Conservation (phyloP, 2,888 invertebrate species). For the Coremacera marginata region DNA sequence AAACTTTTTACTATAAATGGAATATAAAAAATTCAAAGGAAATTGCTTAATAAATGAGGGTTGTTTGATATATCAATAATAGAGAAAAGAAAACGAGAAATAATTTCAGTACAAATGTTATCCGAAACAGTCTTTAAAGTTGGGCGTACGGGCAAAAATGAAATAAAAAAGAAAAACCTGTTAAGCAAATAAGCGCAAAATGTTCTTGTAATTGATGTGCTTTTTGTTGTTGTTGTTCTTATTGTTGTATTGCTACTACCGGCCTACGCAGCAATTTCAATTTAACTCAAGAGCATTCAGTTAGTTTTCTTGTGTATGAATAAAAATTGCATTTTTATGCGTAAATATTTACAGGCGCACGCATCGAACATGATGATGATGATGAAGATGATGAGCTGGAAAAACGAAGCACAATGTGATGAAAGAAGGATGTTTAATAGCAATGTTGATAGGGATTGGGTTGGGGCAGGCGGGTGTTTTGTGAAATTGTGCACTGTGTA, state of each 20-base stretch:
- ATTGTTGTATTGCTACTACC: background rate
- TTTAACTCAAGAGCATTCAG: slow-evolving; percentile 26
- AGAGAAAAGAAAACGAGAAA: background rate
- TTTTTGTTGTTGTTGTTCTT: background rate
- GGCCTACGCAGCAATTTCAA: slow-evolving; percentile 29
- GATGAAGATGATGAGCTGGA: too few species aligned
- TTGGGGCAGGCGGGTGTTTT: too few species aligned
- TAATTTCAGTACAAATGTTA: background rate
- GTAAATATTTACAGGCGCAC: slow-evolving; percentile 20
- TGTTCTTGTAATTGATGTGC: slow-evolving; percentile 16
- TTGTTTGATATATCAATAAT: background rate
- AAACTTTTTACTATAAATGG: background rate
- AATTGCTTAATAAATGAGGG: background rate
- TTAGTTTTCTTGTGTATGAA: slow-evolving; percentile 24
- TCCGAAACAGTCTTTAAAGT: background rate
- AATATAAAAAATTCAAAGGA: background rate
- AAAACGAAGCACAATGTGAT: background rate
- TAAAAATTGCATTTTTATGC: slow-evolving; percentile 32
- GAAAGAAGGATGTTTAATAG: background rate
- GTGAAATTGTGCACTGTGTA: too few species aligned
- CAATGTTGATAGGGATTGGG: background rate
- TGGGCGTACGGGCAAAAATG: background rate
- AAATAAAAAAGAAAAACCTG: background rate
- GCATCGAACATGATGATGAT: background rate
- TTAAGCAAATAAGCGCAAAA: slow-evolving; percentile 20